Percentiles rank a stretch among this genome's conserved stretches.
These are phyloP conservation scores for Gyrodactylus salaris DNA, from an alignment of 1,140 invertebrate genomes.

Conservation along the genomic window DNA sequence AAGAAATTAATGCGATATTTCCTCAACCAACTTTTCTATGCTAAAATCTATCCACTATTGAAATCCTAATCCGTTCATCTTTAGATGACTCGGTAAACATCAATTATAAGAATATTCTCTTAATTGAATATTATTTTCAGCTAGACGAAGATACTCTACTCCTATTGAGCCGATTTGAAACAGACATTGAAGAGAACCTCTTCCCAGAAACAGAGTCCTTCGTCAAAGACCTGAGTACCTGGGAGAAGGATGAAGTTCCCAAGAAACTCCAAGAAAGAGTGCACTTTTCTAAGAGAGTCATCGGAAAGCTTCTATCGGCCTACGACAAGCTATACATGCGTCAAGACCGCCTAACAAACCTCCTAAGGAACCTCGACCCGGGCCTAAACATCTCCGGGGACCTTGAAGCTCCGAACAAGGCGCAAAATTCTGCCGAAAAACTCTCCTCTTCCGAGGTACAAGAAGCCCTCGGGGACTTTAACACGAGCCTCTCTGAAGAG, in stretches of 20 bases:
- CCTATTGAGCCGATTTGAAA: slow-evolving; percentile 1
- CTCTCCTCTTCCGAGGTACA: not conserved
- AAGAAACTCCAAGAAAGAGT: slow-evolving; percentile 2
- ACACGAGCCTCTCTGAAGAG: not conserved
- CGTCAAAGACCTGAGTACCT: slow-evolving; percentile 2
- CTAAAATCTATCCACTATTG: no score
- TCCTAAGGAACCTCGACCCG: not conserved
- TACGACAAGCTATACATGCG: slow-evolving; percentile 4
- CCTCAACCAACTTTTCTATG: no score
- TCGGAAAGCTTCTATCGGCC: not conserved
- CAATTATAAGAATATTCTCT: no score
- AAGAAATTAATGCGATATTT: no score
- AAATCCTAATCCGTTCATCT: no score
- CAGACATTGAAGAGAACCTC: not conserved
- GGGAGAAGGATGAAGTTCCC: slow-evolving; percentile 4
- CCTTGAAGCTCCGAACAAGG: not conserved
- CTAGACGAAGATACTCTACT: not conserved
- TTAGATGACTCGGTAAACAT: no score
- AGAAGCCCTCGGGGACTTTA: not conserved
- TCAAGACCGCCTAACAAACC: not conserved
- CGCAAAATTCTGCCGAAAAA: no score
- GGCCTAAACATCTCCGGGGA: not conserved
- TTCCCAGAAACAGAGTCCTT: slow-evolving; percentile 4
- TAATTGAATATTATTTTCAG: not conserved
- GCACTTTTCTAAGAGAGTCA: slow-evolving; percentile 3